Base-by-base conservation (phyloP, 1,140 invertebrate species). In the Magallana ariakensis region DNA sequence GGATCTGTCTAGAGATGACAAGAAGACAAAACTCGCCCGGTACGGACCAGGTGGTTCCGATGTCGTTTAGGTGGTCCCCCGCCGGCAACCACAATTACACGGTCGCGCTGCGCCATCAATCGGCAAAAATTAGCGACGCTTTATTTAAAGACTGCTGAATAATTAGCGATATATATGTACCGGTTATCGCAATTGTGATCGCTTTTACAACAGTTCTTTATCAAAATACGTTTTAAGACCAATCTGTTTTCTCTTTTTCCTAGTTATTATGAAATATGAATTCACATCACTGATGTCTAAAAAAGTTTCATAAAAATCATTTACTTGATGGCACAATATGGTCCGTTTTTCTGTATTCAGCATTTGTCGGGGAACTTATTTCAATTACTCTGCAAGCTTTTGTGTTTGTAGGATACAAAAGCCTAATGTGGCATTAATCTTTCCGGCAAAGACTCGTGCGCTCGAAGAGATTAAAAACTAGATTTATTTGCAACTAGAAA, bases 401-500 rank as follows among this genome's bases (percentile, higher is more conserved):
- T 75, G 19, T 75, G 22, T 22, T 19, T 8, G 22, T 75, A 4
- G 33, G 33, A 26, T 75, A 75, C 66, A 75, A 75, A 70, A 75
- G 66, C 66, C 66, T 75, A 75, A 75, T 75, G 66, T 75, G 22
- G 66, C 66, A 75, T 75, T 75, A 75, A 75, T 75, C 66, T 75
- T 22, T 22, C 19, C 66, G 7, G 22, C 66, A 75, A 75, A 75
- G 66, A 75, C 22, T 26, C 19, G 26, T 22, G 66, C 66, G 19
- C 66, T 75, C 66, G 19, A 11, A 75, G 22, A 75, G 66, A 75
- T 75, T 75, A 75, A 75, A 75, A 75, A 75, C 66, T 75, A 75
- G 66, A 75, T 75, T 75, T 75, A 75, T 75, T 75, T 75, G 66
- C 66, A 75, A 75, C 66, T 75, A 75, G 66, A 75, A 75, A 82